Percentiles rank a stretch among this genome's conserved stretches.
These are phyloP conservation scores for Heterotilapia buettikoferi DNA, from an alignment of 2,113 vertebrate genomes.

Conservation along the genomic window DNA sequence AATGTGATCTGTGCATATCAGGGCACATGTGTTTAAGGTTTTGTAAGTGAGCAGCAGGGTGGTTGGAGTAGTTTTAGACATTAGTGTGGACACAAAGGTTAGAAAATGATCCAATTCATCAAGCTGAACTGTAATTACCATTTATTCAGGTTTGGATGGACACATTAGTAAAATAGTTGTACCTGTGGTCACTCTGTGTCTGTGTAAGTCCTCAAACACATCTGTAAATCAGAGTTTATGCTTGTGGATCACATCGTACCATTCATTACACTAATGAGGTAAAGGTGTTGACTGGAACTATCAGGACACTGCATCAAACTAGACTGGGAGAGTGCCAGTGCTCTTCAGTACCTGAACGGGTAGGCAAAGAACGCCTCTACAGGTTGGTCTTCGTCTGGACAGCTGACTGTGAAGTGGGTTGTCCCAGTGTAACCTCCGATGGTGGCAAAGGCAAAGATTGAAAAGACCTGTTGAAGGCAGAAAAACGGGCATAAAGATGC, in stretches of 20 bases:
- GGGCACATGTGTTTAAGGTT: not conserved
- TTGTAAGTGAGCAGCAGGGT: not conserved
- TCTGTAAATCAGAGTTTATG: not conserved
- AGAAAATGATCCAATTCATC: not conserved
- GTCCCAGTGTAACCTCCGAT: constrained; percentile 85
- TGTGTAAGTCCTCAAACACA: not conserved
- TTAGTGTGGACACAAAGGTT: not conserved
- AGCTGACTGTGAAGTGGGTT: constrained; percentile 69
- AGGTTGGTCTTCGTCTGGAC: constrained; percentile 12
- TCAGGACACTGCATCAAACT: not conserved
- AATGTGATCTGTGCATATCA: not conserved
- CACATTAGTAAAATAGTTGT: not conserved
- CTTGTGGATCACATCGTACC: not conserved
- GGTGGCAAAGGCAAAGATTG: constrained; percentile 90
- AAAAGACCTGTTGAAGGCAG: constrained; percentile 77
- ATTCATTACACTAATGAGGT: not conserved
- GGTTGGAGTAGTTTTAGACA: not conserved
- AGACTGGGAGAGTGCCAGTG: not conserved
- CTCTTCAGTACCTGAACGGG: constrained; percentile 84
- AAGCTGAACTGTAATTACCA: not conserved
- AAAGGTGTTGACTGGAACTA: not conserved
- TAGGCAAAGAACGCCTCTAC: constrained; percentile 72
- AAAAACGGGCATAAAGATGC: not conserved
- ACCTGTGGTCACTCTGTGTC: not conserved
- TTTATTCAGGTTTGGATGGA: not conserved